phyloP scores from a whole-genome alignment of 1,140 invertebrate genomes.

The Daktulosphaira vitifoliae region DNA sequence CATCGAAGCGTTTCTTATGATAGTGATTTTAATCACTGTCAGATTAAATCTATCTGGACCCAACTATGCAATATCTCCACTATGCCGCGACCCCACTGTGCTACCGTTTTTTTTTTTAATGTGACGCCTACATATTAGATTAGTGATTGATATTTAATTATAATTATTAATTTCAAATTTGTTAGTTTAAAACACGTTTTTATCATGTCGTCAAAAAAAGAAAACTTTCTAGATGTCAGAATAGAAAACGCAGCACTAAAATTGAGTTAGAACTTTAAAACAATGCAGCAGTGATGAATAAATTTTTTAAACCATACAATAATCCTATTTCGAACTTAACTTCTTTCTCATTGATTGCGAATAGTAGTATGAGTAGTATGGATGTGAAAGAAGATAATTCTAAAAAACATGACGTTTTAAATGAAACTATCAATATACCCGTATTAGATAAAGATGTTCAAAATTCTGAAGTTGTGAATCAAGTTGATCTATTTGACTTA shows the following conservation, averaged over 20 bases:
- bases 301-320: conserved; percentile 2
- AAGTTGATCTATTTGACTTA: conserved; percentile 6
- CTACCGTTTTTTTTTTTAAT: too few species aligned
- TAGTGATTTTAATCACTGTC: too few species aligned
- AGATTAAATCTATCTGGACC: too few species aligned
- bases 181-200: too few species aligned
- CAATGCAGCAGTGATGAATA: conserved; percentile 5
- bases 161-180: too few species aligned
- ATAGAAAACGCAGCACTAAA: not conserved
- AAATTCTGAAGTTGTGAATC: not conserved
- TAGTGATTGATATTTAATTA: too few species aligned
- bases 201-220: conserved; percentile 10
- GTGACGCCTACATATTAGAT: too few species aligned
- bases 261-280: not conserved
- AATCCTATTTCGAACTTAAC: not conserved
- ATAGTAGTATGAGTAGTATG: not conserved
- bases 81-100: too few species aligned
- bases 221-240: not conserved
- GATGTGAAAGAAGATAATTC: not conserved
- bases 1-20: too few species aligned
- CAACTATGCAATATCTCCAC: too few species aligned
- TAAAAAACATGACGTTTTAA: not conserved
- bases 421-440: not conserved
- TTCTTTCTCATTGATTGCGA: not conserved
- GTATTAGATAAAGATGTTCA: not conserved